Evolutionary conservation across 2,888 invertebrate species (phyloP).

Genomic region (Epinotia bilunana): DNA sequence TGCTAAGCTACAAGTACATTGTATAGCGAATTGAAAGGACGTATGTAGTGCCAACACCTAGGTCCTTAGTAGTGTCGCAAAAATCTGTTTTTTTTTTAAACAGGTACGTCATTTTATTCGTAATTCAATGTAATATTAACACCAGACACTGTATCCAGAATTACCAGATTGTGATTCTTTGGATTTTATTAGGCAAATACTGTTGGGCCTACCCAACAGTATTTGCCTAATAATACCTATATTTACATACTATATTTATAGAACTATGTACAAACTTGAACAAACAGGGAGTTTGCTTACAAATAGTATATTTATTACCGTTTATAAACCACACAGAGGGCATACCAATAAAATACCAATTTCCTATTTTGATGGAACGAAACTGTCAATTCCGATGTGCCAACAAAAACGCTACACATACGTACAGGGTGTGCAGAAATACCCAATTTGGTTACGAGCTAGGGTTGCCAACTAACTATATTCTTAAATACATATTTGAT

Average conservation of each 20-base stretch:
- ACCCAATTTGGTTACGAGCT: slow-evolving; percentile 43
- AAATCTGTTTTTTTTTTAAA: too few relatives aligned
- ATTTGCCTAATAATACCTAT: too few relatives aligned
- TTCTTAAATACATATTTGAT: neutral
- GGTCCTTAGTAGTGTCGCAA: too few relatives aligned
- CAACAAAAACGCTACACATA: slow-evolving; percentile 39
- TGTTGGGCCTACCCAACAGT: too few relatives aligned
- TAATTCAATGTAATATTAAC: neutral
- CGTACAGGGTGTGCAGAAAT: slow-evolving; percentile 44
- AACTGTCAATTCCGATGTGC: slow-evolving; percentile 39
- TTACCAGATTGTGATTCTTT: neutral
- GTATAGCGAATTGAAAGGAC: neutral
- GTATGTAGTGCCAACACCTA: too few relatives aligned
- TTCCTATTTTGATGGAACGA: slow-evolving; percentile 42
- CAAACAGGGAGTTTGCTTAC: neutral
- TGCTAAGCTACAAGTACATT: neutral
- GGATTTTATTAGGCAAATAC: neutral
- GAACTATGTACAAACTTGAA: neutral
- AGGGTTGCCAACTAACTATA: slow-evolving; percentile 23
- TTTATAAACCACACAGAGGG: slow-evolving; percentile 5
- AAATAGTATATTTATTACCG: neutral
- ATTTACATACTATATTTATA: neutral
- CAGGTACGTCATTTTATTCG: neutral
- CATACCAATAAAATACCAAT: slow-evolving; percentile 28
- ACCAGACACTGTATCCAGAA: neutral